Base-by-base conservation (phyloP, 2,113 vertebrate species). In the Phoenicopterus ruber region DNA sequence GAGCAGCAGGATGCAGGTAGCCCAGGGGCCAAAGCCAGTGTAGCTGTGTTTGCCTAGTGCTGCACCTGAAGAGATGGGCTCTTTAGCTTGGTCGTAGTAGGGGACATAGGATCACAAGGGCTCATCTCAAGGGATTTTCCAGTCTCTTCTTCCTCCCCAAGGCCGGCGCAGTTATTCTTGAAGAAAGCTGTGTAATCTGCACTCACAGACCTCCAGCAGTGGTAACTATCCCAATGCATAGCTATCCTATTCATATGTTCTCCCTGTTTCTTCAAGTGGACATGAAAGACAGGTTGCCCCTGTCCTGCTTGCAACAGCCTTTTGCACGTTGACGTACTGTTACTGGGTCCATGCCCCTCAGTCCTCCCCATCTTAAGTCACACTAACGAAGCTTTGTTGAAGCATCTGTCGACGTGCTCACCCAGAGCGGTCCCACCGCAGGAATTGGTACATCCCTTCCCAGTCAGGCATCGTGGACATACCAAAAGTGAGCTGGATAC, bases 171-270 rank as follows among this genome's bases (percentile, higher is more conserved):
- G 76, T 47, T 83, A 25, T 49, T 90, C 32, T 50, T 74, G 22
- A 74, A 66, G 65, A 32, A 80, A 46, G 10, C 3, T 52, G 3
- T 55, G 20, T 79, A 46, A 59, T 79, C n/a, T 67, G 24, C 18
- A 18, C 13, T 52, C 5, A 5, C 13, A 55, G 26, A 69, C n/a
- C 58, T 77, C 34, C 24, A 32, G 49, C 58, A 77, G 54, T 0
- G 1, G 55, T 57, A 63, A 4, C 40, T 69, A 28, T 61, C 57
- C 34, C 46, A 86, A 7, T 1, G 1, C 0, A 0, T 46, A 28
- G 20, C 40, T 52, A 3, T 44, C 11, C 19, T 72, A 2, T n/a
- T 66, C 0, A 0, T 28, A 13, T 3, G 2, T 25, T 69, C 63
- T 63, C 13, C 17, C 46, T 50, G 3, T 52, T 89, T 76, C 78